Base-by-base conservation (phyloP, 2,113 vertebrate genomes). In the Tenebrosternarchus preto region DNA sequence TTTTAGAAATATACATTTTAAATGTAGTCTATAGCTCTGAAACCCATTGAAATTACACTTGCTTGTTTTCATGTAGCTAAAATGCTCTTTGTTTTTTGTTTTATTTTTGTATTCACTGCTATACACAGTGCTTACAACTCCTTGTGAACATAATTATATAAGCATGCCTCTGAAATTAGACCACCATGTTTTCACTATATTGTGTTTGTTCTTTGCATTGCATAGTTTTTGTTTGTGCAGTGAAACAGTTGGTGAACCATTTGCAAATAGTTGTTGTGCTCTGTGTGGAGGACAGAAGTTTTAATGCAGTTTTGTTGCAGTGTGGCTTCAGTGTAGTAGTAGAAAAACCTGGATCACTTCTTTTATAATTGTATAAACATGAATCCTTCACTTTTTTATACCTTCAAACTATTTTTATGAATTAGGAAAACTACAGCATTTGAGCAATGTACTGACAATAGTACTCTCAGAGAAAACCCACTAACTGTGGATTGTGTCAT, bases 191-290 rank as follows among this genome's bases (percentile, higher is more conserved):
- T 71, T 50, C 46, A 20, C 15, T 29, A 66, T 66, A 36, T 36
- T 39, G 17, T 20, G 17, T 19, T 25, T 80, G 59, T 73, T 66
- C 9, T 19, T 50, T 16, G 22, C 29, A 59, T 15, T 61, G 15
- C 39, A 27, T 9, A 25, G 33, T 33, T 17, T 66, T 4, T 27
- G 8, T 15, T 27, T 66, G 27, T 33, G 20, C 63, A 33, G 63
- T 33, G 22, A 66, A 66, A 19, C 63, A 33, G 20, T 31, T 15
- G 63, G 29, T n/a, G n/a, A 29, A 66, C 29, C 19, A 33, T 59
- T 73, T 55, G 63, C 56, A 73, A 29, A 73, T 57, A 31, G 15
- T 56, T 55, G n/a, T n/a, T n/a, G n/a, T n/a, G 72, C 31, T 27
- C 24, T 55, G 12, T 43, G 59, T 60, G 17, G 55, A 70, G 19